phyloP scores from a whole-genome alignment of 1,140 invertebrate species.

The Pteromalus puparum region DNA sequence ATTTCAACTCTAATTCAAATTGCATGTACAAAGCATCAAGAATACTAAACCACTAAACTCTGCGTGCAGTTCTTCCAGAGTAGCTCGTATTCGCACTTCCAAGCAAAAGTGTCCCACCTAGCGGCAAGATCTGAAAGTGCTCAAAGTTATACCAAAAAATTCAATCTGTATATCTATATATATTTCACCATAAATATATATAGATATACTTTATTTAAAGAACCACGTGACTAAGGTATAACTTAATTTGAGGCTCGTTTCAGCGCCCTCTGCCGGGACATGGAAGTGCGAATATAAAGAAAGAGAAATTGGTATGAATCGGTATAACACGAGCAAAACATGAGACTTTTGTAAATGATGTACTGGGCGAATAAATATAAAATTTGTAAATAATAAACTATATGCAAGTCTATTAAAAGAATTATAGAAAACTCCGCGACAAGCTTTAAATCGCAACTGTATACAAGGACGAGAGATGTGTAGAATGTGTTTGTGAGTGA shows the following conservation, averaged over 20 bases:
- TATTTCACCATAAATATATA: too few relatives aligned
- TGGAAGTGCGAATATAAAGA: too few relatives aligned
- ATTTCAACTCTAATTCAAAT: slow-evolving; percentile 49
- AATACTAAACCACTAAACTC: neutral
- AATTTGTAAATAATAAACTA: slow-evolving; percentile 31
- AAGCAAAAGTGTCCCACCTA: too few relatives aligned
- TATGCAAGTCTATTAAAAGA: slow-evolving; percentile 13
- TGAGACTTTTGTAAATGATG: slow-evolving; percentile 33
- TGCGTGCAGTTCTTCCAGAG: slow-evolving; percentile 8
- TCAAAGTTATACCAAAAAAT: too few relatives aligned
- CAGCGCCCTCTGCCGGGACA: too few relatives aligned
- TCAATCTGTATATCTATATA: too few relatives aligned
- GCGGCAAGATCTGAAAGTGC: too few relatives aligned
- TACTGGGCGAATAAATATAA: slow-evolving; percentile 1
- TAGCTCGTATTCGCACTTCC: too few relatives aligned
- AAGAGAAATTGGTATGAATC: neutral
- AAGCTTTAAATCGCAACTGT: slow-evolving; percentile 20
- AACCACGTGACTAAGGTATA: too few relatives aligned
- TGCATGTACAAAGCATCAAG: neutral
- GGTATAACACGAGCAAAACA: neutral
- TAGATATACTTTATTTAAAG: too few relatives aligned
- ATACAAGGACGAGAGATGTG: neutral
- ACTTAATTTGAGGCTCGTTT: too few relatives aligned
- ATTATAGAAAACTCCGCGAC: slow-evolving; percentile 18
- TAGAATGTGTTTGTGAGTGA: neutral